Evolutionary conservation across 2,888 invertebrate species (phyloP).

Genomic region (Acleris cristana): DNA sequence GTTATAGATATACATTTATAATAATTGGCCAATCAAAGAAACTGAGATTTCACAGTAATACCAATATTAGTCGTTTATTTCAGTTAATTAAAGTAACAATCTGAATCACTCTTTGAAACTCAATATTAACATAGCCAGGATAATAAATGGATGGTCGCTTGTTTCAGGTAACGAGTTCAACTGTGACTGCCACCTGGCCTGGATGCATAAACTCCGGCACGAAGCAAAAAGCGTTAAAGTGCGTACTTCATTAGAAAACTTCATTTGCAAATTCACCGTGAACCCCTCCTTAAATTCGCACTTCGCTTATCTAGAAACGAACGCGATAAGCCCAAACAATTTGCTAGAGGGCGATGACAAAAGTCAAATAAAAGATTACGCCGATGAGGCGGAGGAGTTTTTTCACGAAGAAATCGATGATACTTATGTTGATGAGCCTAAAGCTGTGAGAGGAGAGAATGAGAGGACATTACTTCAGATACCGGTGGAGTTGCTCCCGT

Average conservation of each 20-base stretch:
- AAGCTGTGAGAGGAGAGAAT: slow-evolving; percentile 67
- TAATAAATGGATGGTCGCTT: slow-evolving; percentile 48
- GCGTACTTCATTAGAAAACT: slow-evolving; percentile 87
- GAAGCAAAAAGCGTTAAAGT: slow-evolving; percentile 90
- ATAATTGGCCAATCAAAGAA: slow-evolving; percentile 5
- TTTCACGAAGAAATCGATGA: slow-evolving; percentile 73
- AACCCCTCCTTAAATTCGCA: slow-evolving; percentile 70
- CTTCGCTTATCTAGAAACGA: slow-evolving; percentile 72
- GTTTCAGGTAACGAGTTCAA: slow-evolving; percentile 91
- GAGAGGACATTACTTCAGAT: slow-evolving; percentile 81
- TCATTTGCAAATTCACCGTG: slow-evolving; percentile 87
- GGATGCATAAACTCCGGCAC: slow-evolving; percentile 91
- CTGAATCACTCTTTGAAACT: slow-evolving; percentile 4
- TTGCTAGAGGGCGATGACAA: slow-evolving; percentile 67
- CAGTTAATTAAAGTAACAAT: slow-evolving; percentile 3
- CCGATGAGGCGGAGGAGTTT: slow-evolving; percentile 66
- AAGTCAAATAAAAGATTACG: slow-evolving; percentile 66
- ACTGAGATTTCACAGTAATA: background rate
- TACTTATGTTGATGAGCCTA: slow-evolving; percentile 69
- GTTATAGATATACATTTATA: slow-evolving; percentile 1
- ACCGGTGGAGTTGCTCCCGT: slow-evolving; percentile 83
- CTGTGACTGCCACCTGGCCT: slow-evolving; percentile 92
- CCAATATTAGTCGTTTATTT: slow-evolving; percentile 3
- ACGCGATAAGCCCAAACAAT: slow-evolving; percentile 67
- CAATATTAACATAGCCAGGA: slow-evolving; percentile 4